phyloP scores from a whole-genome alignment of 2,797 vertebrate species.

The Florisuga fusca region DNA sequence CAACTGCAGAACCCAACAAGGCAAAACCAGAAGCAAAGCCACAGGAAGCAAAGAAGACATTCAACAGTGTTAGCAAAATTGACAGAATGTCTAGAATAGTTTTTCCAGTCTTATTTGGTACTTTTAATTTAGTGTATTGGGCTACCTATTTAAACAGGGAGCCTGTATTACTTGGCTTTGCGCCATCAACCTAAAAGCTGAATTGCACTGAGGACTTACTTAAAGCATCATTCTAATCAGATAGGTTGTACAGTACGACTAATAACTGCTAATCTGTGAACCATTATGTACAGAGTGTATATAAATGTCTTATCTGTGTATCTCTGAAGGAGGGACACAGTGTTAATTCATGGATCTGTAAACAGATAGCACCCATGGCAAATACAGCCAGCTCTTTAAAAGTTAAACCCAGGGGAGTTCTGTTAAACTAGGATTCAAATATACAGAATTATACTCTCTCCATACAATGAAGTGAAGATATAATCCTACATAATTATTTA shows the following conservation, averaged over 20 bases:
- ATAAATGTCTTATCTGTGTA: conserved; percentile 76
- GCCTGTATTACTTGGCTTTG: conserved; percentile 93
- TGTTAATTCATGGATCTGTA: conserved; percentile 68
- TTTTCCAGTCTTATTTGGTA: conserved; percentile 95
- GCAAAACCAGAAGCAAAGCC: conserved; percentile 84
- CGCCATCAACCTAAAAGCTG: conserved; percentile 85
- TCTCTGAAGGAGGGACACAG: conserved; percentile 73
- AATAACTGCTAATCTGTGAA: conserved; percentile 91
- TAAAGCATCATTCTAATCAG: conserved; percentile 79
- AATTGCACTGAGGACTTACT: conserved; percentile 71
- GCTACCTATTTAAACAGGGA: conserved; percentile 98
- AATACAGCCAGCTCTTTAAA: conserved; percentile 74
- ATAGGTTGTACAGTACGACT: conserved; percentile 90
- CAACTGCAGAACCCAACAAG: conserved; percentile 85
- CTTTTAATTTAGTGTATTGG: conserved; percentile 98
- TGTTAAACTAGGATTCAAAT: conserved; percentile 66
- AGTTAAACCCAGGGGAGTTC: conserved; percentile 62
- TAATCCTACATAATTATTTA: conserved; percentile 60
- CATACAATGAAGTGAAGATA: conserved; percentile 43
- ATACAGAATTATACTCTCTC: conserved; percentile 66
- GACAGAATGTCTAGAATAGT: conserved; percentile 98
- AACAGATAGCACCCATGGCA: conserved; percentile 73
- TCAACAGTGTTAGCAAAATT: conserved; percentile 99
- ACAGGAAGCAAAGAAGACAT: conserved; percentile 94
- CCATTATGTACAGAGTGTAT: conserved; percentile 82